Evolutionary conservation across 2,888 invertebrate species (phyloP).

Genomic region (Prosapia bicincta): DNA sequence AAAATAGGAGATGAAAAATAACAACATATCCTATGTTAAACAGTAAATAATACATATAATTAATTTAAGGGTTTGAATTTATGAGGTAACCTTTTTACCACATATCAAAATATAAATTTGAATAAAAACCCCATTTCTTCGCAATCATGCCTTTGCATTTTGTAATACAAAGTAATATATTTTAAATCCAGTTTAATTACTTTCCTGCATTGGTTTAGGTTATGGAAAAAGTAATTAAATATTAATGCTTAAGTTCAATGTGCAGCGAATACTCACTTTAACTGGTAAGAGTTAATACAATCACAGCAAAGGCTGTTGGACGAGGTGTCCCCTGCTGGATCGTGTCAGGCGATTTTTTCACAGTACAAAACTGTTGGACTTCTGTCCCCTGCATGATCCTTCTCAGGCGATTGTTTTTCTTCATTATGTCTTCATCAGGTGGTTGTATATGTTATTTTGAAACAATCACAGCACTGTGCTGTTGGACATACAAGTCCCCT

Average conservation of each 20-base stretch:
- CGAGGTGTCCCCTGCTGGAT: constrained; percentile 14
- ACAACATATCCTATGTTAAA: too few species aligned
- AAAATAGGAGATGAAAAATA: too few species aligned
- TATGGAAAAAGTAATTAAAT: neutral
- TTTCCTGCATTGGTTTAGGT: neutral
- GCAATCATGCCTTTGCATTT: too few species aligned
- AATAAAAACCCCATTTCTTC: too few species aligned
- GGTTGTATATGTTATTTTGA: neutral
- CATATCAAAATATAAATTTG: too few species aligned
- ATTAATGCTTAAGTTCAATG: neutral
- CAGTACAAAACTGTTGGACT: neutral
- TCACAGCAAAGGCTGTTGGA: constrained; percentile 24
- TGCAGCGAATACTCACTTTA: neutral
- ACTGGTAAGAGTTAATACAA: constrained; percentile 5
- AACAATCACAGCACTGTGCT: neutral
- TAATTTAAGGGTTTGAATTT: too few species aligned
- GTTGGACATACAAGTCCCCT: neutral
- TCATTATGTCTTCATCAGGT: neutral
- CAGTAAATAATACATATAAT: too few species aligned
- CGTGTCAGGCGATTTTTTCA: constrained; percentile 12
- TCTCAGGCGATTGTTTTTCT: neutral
- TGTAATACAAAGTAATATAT: too few species aligned
- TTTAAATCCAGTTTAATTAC: too few species aligned
- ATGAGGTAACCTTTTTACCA: too few species aligned
- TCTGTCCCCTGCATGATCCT: neutral